Percentiles rank a stretch among this genome's conserved stretches.
Evolutionary conservation across 2,113 vertebrate species (phyloP).

Genomic region (Crotalus tigris): DNA sequence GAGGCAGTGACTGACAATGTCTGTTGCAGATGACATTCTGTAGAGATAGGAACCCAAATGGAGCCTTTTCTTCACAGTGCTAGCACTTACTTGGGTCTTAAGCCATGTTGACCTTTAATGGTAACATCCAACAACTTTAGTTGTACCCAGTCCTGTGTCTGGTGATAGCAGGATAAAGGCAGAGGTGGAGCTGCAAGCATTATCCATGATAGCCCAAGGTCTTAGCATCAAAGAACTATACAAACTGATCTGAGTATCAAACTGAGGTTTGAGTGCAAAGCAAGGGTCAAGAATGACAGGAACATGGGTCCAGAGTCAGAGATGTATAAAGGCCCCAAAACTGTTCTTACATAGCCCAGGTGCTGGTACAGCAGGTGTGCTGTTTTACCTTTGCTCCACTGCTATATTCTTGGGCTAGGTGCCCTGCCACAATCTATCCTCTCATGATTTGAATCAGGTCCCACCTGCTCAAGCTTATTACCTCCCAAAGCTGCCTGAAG

Average conservation of each 20-base stretch:
- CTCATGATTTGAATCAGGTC: background rate
- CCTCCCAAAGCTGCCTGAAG: background rate
- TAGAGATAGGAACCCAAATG: background rate
- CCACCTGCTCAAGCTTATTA: background rate
- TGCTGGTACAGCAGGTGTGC: background rate
- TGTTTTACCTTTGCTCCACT: background rate
- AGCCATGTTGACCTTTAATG: background rate
- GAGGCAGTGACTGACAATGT: background rate
- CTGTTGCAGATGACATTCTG: background rate
- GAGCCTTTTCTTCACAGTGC: background rate
- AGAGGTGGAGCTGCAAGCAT: background rate
- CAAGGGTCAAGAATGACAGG: background rate
- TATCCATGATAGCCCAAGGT: background rate
- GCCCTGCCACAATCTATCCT: background rate
- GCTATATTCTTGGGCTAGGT: background rate
- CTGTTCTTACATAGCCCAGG: background rate
- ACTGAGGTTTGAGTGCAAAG: background rate
- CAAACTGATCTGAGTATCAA: background rate
- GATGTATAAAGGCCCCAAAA: background rate
- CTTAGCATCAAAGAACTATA: background rate
- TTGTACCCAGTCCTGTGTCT: background rate
- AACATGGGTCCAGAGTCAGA: background rate
- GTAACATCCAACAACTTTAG: background rate
- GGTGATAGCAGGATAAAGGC: background rate
- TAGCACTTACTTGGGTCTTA: background rate